Conservation (phyloP, 1,140 invertebrate genomes). For the Protaetia brevitarsis region DNA sequence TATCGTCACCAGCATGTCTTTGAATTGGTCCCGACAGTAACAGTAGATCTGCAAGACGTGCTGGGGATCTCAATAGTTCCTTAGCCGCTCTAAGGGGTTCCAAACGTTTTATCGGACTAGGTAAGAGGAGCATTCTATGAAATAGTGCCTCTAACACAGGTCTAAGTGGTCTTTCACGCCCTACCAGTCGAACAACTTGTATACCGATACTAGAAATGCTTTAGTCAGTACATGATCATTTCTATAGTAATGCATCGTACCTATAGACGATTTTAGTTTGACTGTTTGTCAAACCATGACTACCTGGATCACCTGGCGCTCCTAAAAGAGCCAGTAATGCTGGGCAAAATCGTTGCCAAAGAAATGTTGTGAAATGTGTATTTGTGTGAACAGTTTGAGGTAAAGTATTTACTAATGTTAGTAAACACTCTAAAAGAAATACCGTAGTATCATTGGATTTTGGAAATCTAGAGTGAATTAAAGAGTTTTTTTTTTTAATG, state of each 20-base stretch:
- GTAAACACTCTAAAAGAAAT: conserved; percentile 81
- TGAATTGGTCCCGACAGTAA: conserved; percentile 72
- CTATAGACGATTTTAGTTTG: conserved; percentile 84
- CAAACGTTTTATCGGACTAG: conserved; percentile 75
- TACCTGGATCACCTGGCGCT: conserved; percentile 64
- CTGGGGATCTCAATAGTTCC: conserved; percentile 70
- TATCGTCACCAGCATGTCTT: conserved; percentile 79
- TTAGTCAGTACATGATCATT: conserved; percentile 21
- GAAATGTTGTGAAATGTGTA: conserved; percentile 77
- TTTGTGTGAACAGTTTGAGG: conserved; percentile 78
- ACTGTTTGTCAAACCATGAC: conserved; percentile 71
- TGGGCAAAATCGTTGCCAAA: conserved; percentile 91
- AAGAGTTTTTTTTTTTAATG: background rate
- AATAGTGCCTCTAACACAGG: conserved; percentile 89
- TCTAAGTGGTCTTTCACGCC: conserved; percentile 75
- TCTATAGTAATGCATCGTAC: conserved; percentile 50
- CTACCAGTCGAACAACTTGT: conserved; percentile 81
- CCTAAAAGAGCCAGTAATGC: conserved; percentile 82
- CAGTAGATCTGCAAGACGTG: conserved; percentile 67
- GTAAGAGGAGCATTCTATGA: conserved; percentile 86
- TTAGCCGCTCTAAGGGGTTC: conserved; percentile 80
- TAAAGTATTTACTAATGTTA: conserved; percentile 78
- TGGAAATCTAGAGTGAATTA: conserved; percentile 49
- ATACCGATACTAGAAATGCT: conserved; percentile 72
- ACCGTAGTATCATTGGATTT: conserved; percentile 65